Percentiles rank a stretch among this genome's conserved stretches.
Evolutionary conservation across 2,797 vertebrate genomes (phyloP).

Genomic region (Micropoecilia bifurca): DNA sequence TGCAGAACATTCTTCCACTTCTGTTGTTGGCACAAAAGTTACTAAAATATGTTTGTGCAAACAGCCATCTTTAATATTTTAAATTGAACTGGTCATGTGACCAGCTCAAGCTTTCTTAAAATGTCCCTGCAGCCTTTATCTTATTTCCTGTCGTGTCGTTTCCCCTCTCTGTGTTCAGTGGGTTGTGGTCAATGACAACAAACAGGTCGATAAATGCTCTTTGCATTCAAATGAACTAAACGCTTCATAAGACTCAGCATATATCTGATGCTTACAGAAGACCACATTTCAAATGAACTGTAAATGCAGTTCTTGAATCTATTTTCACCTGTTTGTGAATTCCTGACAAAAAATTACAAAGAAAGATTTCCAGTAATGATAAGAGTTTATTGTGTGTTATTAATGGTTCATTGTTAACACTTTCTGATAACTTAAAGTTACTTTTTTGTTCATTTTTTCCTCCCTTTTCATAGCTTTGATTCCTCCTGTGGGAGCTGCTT

Average conservation of each 20-base stretch:
- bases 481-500: conserved; percentile 36
- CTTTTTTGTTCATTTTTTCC: background rate
- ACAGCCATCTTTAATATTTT: background rate
- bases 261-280: background rate
- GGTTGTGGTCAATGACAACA: conserved; percentile 3
- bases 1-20: background rate
- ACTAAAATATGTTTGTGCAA: background rate
- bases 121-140: background rate
- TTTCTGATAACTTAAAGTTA: conserved; percentile 28
- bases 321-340: background rate
- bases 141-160: background rate
- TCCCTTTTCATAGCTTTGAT: conserved; percentile 8
- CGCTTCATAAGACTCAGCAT: background rate
- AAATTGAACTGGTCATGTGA: background rate
- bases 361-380: background rate
- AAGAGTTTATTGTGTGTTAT: conserved; percentile 21
- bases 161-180: background rate
- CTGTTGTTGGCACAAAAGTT: background rate
- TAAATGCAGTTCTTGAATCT: background rate
- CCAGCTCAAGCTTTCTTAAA: background rate
- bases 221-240: conserved; percentile 1
- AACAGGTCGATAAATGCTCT: conserved; percentile 7
- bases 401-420: conserved; percentile 19
- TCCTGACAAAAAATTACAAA: background rate
- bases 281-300: background rate